Conservation (phyloP, 2,888 invertebrate genomes). For the Endotricha flammealis region DNA sequence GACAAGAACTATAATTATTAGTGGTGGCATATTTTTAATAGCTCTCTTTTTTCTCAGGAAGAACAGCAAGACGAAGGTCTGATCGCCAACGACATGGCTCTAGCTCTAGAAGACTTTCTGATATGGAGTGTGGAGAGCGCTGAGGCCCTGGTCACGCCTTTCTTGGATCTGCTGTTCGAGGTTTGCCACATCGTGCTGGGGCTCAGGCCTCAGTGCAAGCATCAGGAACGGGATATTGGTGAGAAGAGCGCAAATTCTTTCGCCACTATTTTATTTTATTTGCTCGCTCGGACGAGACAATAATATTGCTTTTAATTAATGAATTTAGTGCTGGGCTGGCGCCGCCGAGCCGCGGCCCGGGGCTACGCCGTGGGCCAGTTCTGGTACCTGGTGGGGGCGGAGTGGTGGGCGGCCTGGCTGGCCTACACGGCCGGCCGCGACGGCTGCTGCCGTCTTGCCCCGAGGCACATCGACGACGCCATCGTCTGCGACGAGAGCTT, state of each 20-base stretch:
- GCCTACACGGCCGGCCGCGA: conserved; percentile 78
- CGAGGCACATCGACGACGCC: conserved; percentile 76
- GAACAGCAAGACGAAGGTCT: conserved; percentile 27
- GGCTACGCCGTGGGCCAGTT: conserved; percentile 90
- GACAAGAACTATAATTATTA: too few relatives aligned
- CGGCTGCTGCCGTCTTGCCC: conserved; percentile 42
- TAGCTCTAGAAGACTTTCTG: conserved; percentile 88
- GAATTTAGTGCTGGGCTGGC: conserved; percentile 89
- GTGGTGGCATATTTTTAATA: too few relatives aligned
- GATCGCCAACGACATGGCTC: conserved; percentile 42
- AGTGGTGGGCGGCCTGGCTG: conserved; percentile 93
- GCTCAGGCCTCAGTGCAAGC: conserved; percentile 86
- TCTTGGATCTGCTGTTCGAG: conserved; percentile 85
- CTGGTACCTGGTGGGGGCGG: conserved; percentile 91
- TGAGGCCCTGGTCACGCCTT: conserved; percentile 82
- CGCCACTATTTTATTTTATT: conserved; percentile 9
- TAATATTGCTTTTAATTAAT: too few relatives aligned
- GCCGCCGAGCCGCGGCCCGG: conserved; percentile 85
- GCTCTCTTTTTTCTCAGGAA: too few relatives aligned
- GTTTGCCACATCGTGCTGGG: conserved; percentile 94
- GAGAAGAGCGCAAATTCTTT: too few relatives aligned
- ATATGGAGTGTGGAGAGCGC: conserved; percentile 89
- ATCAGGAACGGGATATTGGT: conserved; percentile 90
- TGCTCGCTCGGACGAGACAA: conserved; percentile 6
- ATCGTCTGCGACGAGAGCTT: conserved; percentile 84